phyloP scores from a whole-genome alignment of 2,888 invertebrate genomes.

The Carabus problematicus region DNA sequence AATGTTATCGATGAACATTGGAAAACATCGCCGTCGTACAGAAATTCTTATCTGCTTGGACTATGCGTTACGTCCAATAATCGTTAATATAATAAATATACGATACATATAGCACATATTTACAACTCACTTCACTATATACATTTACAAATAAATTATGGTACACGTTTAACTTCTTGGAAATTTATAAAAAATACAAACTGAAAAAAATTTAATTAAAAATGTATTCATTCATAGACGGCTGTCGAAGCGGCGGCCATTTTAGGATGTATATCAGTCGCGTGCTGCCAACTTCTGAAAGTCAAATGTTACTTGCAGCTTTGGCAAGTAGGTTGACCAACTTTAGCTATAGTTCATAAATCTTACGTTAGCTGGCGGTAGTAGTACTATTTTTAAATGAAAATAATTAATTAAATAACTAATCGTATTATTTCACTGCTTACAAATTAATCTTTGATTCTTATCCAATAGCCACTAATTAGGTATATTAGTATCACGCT shows the following conservation, averaged over 20 bases:
- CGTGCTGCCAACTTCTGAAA: conserved; percentile 27
- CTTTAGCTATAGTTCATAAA: too few relatives aligned
- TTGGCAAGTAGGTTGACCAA: neutral
- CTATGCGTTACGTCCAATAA: conserved; percentile 46
- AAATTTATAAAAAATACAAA: conserved; percentile 43
- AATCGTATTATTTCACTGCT: too few relatives aligned
- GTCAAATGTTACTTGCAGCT: neutral
- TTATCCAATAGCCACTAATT: too few relatives aligned
- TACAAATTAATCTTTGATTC: too few relatives aligned
- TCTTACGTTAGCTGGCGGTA: too few relatives aligned
- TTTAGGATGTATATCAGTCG: conserved; percentile 40
- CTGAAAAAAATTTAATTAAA: conserved; percentile 43
- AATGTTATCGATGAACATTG: conserved; percentile 44
- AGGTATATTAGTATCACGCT: too few relatives aligned
- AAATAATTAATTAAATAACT: too few relatives aligned
- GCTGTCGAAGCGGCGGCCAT: conserved; percentile 42
- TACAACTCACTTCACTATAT: conserved; percentile 41
- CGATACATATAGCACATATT: conserved; percentile 41
- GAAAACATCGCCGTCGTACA: conserved; percentile 48
- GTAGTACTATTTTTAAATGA: too few relatives aligned
- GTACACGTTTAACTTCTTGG: conserved; percentile 37
- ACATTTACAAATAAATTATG: conserved; percentile 38
- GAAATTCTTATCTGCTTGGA: conserved; percentile 48
- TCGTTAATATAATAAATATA: conserved; percentile 38
- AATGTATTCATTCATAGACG: conserved; percentile 43